Conservation (phyloP, 2,888 invertebrate genomes). For the Masnerella sp. region DNA sequence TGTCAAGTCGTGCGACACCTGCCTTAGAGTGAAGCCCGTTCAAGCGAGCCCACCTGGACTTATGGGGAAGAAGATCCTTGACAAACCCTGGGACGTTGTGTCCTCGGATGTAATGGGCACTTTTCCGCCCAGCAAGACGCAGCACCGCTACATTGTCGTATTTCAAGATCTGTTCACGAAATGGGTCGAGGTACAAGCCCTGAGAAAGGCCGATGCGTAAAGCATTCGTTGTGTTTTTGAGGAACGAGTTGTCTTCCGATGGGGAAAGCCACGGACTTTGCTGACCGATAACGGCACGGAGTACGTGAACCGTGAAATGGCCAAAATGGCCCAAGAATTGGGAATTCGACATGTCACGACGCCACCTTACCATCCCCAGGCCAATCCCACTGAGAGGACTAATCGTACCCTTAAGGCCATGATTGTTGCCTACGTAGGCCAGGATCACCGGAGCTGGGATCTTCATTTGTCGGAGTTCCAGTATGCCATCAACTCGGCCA, state of each 20-base stretch:
- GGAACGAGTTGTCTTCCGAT: background rate
- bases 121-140: constrained; percentile 1
- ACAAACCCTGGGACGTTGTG: background rate
- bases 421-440: background rate
- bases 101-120: constrained; percentile 6
- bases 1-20: background rate
- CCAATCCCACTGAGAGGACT: background rate
- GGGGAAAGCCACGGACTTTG: background rate
- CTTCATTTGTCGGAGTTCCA: background rate
- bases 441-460: too few relatives aligned
- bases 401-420: constrained; percentile 1
- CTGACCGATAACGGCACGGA: constrained; percentile 9
- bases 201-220: background rate
- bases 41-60: background rate
- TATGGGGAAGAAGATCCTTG: background rate
- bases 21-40: background rate
- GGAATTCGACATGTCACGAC: constrained; percentile 4
- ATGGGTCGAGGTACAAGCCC: constrained; percentile 2
- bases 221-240: background rate
- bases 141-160: background rate
- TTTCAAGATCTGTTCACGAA: constrained; percentile 6
- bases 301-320: constrained; percentile 3
- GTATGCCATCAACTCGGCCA: too few relatives aligned
- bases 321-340: background rate
- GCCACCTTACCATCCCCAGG: constrained; percentile 2